phyloP scores from a whole-genome alignment of 2,113 vertebrate genomes.

The Sebastes schlegelii region DNA sequence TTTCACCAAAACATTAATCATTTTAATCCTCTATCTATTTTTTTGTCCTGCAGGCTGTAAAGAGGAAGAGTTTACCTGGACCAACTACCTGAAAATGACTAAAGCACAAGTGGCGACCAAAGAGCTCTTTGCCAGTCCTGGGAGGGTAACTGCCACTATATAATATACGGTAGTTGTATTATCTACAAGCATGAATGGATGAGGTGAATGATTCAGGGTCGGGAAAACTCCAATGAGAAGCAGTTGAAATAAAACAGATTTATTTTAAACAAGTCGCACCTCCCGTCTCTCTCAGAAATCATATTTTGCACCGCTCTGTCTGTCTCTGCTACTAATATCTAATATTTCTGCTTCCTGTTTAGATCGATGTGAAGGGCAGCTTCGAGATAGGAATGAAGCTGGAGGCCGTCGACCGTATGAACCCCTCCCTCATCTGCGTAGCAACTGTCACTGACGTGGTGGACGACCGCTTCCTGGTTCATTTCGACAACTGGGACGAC shows the following conservation, averaged over 20 bases:
- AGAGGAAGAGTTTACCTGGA: conserved; percentile 98
- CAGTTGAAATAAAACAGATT: neutral
- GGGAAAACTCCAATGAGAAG: neutral
- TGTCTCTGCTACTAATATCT: neutral
- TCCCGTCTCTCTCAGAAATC: neutral
- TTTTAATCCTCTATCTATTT: neutral
- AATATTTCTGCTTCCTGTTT: conserved; percentile 20
- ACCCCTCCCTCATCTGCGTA: conserved; percentile 96
- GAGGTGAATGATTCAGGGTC: conserved; percentile 14
- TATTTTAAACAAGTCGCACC: neutral
- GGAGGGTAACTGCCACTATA: conserved; percentile 80
- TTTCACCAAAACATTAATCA: neutral
- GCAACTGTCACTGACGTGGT: conserved; percentile 96
- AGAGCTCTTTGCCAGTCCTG: conserved; percentile 91
- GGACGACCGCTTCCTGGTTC: conserved; percentile 94
- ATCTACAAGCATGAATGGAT: conserved; percentile 31
- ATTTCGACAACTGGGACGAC: conserved; percentile 99
- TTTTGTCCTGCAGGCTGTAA: conserved; percentile 89
- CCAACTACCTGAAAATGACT: conserved; percentile 93
- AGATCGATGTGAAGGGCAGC: conserved; percentile 87
- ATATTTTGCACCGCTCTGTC: neutral
- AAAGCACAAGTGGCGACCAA: conserved; percentile 95
- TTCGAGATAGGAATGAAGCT: conserved; percentile 97
- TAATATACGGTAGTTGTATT: conserved; percentile 28
- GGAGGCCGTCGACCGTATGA: conserved; percentile 98